These are phyloP conservation scores for Pempheris klunzingeri DNA, from an alignment of 2,797 vertebrate species.

Conservation along the genomic window DNA sequence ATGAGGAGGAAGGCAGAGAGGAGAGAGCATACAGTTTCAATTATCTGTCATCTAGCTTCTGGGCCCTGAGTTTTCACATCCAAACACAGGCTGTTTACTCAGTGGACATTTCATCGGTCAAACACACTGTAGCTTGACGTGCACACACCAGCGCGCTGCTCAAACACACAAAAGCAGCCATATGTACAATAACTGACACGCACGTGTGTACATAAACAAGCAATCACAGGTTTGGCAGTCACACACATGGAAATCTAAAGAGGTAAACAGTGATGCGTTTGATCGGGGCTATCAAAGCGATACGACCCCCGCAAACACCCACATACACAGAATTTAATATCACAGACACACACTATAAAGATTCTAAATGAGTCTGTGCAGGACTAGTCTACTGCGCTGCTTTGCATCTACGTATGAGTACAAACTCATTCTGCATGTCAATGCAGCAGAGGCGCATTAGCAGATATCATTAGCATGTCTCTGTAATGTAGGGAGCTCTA, in stretches of 20 bases:
- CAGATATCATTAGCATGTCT: conserved; percentile 72
- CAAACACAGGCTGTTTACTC: conserved; percentile 70
- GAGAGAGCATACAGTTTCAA: conserved; percentile 61
- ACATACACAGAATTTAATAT: conserved; percentile 14
- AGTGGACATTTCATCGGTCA: conserved; percentile 50
- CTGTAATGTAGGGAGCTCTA: conserved; percentile 56
- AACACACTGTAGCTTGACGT: conserved; percentile 14
- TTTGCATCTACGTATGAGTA: conserved; percentile 31
- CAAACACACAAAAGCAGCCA: conserved; percentile 25
- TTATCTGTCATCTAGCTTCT: conserved; percentile 58
- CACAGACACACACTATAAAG: conserved; percentile 1
- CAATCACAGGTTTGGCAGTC: conserved; percentile 39
- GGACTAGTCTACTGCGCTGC: not conserved
- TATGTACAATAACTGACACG: conserved; percentile 11
- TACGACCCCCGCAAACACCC: not conserved
- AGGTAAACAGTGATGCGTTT: conserved; percentile 35
- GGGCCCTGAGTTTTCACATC: conserved; percentile 32
- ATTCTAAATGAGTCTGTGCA: conserved; percentile 15
- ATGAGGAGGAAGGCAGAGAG: conserved; percentile 31
- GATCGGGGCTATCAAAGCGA: conserved; percentile 38
- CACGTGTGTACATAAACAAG: conserved; percentile 26
- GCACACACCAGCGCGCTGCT: not conserved
- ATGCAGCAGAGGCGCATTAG: conserved; percentile 49
- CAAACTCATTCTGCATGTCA: conserved; percentile 54
- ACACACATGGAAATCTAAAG: conserved; percentile 21